These are phyloP conservation scores for Piezodorus guildinii DNA, from an alignment of 1,140 invertebrate species.

Conservation along the genomic window DNA sequence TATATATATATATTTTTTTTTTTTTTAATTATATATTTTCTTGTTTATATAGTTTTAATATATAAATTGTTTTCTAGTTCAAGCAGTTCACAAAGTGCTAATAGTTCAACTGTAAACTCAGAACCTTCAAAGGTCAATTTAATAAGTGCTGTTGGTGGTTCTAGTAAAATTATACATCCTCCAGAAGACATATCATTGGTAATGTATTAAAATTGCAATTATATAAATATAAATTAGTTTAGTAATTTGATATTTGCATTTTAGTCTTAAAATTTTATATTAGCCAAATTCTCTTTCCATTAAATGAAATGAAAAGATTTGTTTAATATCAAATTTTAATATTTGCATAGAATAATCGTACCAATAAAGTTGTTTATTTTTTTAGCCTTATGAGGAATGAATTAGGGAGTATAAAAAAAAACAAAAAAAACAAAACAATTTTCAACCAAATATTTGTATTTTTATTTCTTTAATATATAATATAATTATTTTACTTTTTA, in stretches of 20 bases:
- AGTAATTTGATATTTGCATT: no score
- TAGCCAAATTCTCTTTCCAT: not conserved
- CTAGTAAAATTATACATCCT: conserved; percentile 87
- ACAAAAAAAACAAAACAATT: no score
- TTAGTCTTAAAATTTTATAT: no score
- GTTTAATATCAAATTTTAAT: not conserved
- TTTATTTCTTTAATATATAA: no score
- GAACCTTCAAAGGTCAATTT: conserved; percentile 53
- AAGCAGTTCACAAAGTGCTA: conserved; percentile 31
- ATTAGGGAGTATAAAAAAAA: no score
- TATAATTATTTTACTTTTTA: no score
- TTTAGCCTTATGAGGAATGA: no score
- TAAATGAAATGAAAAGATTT: no score
- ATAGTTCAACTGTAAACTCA: conserved; percentile 29
- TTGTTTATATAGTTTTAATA: no score
- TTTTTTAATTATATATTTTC: no score
- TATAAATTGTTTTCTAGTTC: conserved; percentile 14
- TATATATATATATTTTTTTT: no score
- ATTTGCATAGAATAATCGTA: not conserved
- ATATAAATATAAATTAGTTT: not conserved
- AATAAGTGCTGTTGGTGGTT: conserved; percentile 66
- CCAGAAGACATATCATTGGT: conserved; percentile 82
- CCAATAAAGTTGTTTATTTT: not conserved
- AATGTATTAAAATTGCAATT: conserved; percentile 30
- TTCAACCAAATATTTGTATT: no score